These are phyloP conservation scores for Nematolebias whitei DNA, from an alignment of 2,113 vertebrate species.

Conservation along the genomic window DNA sequence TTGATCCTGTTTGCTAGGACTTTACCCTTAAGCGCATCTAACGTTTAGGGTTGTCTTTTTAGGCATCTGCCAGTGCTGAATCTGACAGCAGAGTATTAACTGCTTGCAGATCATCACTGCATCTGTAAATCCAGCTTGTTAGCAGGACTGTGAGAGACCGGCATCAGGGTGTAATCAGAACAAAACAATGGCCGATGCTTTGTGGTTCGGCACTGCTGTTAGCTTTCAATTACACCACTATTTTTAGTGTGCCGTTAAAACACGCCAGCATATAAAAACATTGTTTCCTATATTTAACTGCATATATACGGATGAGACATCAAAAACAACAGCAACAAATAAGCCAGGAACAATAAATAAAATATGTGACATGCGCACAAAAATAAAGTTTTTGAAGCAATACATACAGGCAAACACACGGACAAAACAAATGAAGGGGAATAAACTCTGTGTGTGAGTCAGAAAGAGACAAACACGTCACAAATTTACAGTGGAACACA, in stretches of 20 bases:
- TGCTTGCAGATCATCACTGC: constrained; percentile 50
- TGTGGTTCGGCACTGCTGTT: neutral
- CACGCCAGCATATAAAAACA: constrained; percentile 8
- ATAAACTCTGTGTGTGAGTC: constrained; percentile 33
- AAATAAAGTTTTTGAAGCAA: constrained; percentile 28
- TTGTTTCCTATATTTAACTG: constrained; percentile 14
- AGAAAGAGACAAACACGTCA: constrained; percentile 20
- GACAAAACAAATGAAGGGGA: constrained; percentile 30
- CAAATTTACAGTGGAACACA: constrained; percentile 44
- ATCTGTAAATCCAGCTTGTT: constrained; percentile 74
- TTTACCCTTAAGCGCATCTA: constrained; percentile 66
- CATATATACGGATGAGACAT: constrained; percentile 1
- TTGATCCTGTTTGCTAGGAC: constrained; percentile 57
- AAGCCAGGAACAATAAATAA: constrained; percentile 5
- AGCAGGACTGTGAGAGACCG: constrained; percentile 61
- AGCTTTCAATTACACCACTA: constrained; percentile 13
- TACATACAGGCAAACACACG: constrained; percentile 16
- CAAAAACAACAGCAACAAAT: neutral
- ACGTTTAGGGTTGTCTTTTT: constrained; percentile 72
- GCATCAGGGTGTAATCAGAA: constrained; percentile 36
- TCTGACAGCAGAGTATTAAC: constrained; percentile 72
- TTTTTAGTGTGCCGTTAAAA: constrained; percentile 16
- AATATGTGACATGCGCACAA: constrained; percentile 11
- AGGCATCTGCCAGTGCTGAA: constrained; percentile 71
- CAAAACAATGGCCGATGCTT: constrained; percentile 39